Conservation (phyloP, 2,113 vertebrate genomes). For the Neomonachus schauinslandi region DNA sequence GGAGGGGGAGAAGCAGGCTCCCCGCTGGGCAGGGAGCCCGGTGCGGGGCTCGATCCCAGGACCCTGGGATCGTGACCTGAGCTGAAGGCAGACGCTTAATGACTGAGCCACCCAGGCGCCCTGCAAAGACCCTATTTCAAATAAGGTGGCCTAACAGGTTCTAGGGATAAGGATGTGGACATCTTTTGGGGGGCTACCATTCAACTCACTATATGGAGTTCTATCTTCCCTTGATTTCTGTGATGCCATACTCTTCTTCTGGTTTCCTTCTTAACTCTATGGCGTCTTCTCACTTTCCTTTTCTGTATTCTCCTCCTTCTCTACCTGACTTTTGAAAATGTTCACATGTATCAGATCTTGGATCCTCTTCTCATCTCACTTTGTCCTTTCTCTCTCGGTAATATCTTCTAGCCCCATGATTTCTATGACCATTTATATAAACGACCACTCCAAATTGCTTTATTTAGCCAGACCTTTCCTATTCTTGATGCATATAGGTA, state of each 20-base stretch:
- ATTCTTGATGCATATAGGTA: conserved; percentile 35
- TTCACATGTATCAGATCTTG: not conserved
- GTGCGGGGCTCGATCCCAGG: too few relatives aligned
- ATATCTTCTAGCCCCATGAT: not conserved
- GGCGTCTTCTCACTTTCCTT: not conserved
- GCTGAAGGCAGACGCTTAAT: too few relatives aligned
- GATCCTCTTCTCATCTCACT: not conserved
- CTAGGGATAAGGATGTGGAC: not conserved
- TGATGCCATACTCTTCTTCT: not conserved
- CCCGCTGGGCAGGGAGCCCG: too few relatives aligned
- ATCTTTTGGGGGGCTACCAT: not conserved
- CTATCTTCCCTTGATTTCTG: conserved; percentile 10
- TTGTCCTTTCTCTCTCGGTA: conserved; percentile 12
- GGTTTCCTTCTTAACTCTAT: not conserved
- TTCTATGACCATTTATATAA: conserved; percentile 47
- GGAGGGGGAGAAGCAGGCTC: too few relatives aligned
- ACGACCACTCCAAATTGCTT: not conserved
- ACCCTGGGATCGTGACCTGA: too few relatives aligned
- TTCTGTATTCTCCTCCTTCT: not conserved
- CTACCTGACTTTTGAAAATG: not conserved
- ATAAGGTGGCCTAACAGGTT: not conserved
- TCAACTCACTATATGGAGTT: not conserved
- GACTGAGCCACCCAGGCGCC: too few relatives aligned
- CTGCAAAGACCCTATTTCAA: not conserved
- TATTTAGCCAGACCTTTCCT: conserved; percentile 5